A percentile compares a stretch with the other conserved stretches of the same genome.
phyloP scores from a whole-genome alignment of 2,797 vertebrate genomes.

The Scolopax rusticola region DNA sequence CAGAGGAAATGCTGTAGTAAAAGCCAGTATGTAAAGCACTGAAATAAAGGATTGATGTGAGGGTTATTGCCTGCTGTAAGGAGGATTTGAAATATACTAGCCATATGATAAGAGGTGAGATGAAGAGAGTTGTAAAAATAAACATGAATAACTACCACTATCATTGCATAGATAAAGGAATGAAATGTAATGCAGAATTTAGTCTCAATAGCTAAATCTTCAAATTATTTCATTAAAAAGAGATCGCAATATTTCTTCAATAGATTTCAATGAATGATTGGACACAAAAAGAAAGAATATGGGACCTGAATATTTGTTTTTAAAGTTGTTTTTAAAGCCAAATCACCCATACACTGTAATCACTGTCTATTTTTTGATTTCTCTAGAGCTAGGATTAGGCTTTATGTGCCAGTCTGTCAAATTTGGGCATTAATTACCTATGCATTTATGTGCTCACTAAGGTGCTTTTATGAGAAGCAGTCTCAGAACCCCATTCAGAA shows the following conservation, averaged over 20 bases:
- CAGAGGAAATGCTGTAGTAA: neutral
- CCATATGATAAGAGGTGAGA: neutral
- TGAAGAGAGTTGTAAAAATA: neutral
- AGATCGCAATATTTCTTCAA: neutral
- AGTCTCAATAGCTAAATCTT: neutral
- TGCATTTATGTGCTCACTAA: neutral
- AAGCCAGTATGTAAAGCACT: neutral
- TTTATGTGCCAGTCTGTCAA: neutral
- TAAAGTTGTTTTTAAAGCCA: neutral
- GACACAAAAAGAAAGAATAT: neutral
- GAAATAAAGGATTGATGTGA: neutral
- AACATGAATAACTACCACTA: neutral
- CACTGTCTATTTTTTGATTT: neutral
- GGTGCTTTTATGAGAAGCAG: neutral
- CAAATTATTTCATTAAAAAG: neutral
- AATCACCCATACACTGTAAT: neutral
- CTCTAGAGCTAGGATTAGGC: neutral
- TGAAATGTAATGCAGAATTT: neutral
- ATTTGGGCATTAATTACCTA: neutral
- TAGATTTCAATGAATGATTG: neutral
- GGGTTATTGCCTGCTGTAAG: neutral
- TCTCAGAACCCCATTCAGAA: neutral
- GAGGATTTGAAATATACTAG: neutral
- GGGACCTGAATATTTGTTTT: neutral
- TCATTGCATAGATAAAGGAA: neutral